These are phyloP conservation scores for Plumapathes pennacea DNA, from an alignment of 92 coral and sea anemone genomes.

Conservation along the genomic window DNA sequence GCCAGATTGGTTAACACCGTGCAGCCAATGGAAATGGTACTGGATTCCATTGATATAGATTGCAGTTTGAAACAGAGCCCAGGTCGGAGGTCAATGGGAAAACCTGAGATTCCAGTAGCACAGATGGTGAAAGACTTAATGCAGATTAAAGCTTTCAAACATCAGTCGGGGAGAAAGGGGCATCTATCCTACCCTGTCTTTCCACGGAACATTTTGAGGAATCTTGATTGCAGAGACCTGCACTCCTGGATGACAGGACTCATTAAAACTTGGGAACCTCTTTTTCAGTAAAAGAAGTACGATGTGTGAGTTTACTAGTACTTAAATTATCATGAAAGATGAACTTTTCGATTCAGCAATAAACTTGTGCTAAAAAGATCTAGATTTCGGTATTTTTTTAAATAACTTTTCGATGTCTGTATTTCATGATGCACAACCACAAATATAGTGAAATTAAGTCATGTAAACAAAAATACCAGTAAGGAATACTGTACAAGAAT, in stretches of 20 bases:
- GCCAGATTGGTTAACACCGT: constrained; percentile 31
- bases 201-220: constrained; percentile 20
- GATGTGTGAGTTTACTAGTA: neutral
- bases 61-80: constrained; percentile 17
- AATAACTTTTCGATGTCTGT: neutral
- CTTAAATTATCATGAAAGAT: neutral
- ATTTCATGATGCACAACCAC: too few species aligned
- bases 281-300: constrained; percentile 11
- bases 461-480: too few species aligned
- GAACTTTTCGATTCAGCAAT: constrained; percentile 1
- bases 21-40: constrained; percentile 42
- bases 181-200: constrained; percentile 37
- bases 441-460: too few species aligned
- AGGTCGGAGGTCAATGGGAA: constrained; percentile 29
- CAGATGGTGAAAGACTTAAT: constrained; percentile 36
- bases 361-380: neutral
- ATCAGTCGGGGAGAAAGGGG: constrained; percentile 11
- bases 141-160: constrained; percentile 20
- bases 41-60: constrained; percentile 39
- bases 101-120: constrained; percentile 29
- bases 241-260: constrained; percentile 52
- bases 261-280: constrained; percentile 46
- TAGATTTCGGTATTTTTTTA: neutral
- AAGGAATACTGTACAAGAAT: too few species aligned
- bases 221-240: constrained; percentile 57